Conservation (phyloP, 2,888 invertebrate species). For the Exocentrus adspersus region DNA sequence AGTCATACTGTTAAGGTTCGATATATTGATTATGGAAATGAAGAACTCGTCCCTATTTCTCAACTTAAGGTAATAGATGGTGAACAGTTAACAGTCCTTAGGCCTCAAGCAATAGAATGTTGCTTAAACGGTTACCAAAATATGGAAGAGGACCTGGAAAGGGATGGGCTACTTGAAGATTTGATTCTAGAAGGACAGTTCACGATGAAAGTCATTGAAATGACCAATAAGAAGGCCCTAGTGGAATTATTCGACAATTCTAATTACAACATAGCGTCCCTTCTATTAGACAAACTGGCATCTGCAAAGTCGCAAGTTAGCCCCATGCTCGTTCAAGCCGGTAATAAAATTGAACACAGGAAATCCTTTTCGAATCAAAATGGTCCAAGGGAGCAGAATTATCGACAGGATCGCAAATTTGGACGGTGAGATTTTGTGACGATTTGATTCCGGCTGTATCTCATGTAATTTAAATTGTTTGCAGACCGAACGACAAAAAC, state of each 20-base stretch:
- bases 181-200: constrained; percentile 74
- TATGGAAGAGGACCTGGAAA: constrained; percentile 67
- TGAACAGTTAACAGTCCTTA: constrained; percentile 70
- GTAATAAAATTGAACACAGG: constrained; percentile 56
- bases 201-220: constrained; percentile 69
- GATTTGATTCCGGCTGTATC: too few relatives aligned
- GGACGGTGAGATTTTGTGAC: constrained; percentile 41
- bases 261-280: constrained; percentile 59
- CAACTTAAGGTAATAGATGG: constrained; percentile 73
- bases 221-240: constrained; percentile 67
- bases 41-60: constrained; percentile 75
- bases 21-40: constrained; percentile 97
- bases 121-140: constrained; percentile 75
- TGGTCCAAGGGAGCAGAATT: constrained; percentile 23
- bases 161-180: constrained; percentile 73
- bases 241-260: constrained; percentile 72
- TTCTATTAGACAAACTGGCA: constrained; percentile 59
- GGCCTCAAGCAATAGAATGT: constrained; percentile 82
- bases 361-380: constrained; percentile 37
- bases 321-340: constrained; percentile 58
- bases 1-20: constrained; percentile 69
- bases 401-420: constrained; percentile 34
- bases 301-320: constrained; percentile 56
- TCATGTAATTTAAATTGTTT: too few relatives aligned
- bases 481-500: constrained; percentile 28